A percentile compares a stretch with the other conserved stretches of the same genome.
Evolutionary conservation across 2,797 vertebrate genomes (phyloP).

Genomic region (Pangasius larnaudii): DNA sequence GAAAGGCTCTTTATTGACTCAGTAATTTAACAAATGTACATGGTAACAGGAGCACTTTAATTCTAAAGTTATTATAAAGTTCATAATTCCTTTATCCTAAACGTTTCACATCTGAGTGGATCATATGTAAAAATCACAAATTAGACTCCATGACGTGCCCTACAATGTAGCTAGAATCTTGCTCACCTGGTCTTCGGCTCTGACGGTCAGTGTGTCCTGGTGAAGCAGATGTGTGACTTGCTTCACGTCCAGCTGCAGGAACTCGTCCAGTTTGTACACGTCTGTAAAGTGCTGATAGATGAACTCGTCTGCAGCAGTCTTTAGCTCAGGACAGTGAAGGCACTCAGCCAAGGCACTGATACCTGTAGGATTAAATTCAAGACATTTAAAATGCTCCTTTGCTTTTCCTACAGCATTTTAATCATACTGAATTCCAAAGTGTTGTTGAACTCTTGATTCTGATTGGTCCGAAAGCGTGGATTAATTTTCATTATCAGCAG

Average conservation of each 20-base stretch:
- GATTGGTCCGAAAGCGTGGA: too few relatives aligned
- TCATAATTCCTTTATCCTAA: neutral
- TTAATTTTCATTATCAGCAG: too few relatives aligned
- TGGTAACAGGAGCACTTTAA: neutral
- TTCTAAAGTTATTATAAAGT: neutral
- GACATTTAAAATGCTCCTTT: neutral
- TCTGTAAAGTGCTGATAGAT: conserved; percentile 97
- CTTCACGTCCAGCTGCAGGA: conserved; percentile 91
- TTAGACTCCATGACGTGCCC: neutral
- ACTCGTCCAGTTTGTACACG: conserved; percentile 97
- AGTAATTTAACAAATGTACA: neutral
- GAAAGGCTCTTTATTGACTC: neutral
- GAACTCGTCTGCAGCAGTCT: conserved; percentile 91
- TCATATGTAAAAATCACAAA: neutral
- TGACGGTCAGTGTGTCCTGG: conserved; percentile 93
- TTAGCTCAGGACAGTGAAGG: conserved; percentile 93
- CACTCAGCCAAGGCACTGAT: conserved; percentile 95
- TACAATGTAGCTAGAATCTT: neutral
- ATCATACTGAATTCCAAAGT: neutral
- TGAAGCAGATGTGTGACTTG: conserved; percentile 92
- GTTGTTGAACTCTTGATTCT: too few relatives aligned
- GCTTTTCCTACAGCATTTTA: neutral
- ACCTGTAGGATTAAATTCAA: conserved; percentile 71
- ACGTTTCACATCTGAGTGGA: neutral
- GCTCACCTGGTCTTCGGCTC: conserved; percentile 93